phyloP scores from a whole-genome alignment of 30 jellyfish, hydroid and myxozoan genomes.

The Haliclystus octoradiatus region DNA sequence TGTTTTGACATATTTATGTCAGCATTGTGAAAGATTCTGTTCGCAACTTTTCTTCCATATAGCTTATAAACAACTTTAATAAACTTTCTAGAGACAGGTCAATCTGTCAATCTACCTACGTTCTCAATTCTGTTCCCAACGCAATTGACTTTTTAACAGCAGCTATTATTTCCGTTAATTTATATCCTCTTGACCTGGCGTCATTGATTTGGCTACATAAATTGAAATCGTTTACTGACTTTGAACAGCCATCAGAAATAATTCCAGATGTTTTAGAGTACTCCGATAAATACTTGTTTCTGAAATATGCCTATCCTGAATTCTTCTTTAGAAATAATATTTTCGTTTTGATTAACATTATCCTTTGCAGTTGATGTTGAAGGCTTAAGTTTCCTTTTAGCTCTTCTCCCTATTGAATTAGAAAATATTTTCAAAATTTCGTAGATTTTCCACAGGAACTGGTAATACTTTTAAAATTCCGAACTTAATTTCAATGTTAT shows the following conservation, averaged over 20 bases:
- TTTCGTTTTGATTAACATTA: background rate
- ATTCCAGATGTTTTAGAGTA: background rate
- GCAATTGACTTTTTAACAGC: background rate
- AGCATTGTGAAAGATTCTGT: background rate
- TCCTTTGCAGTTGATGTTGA: too few relatives aligned
- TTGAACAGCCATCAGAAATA: background rate
- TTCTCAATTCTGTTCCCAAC: background rate
- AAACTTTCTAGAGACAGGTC: background rate
- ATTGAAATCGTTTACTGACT: background rate
- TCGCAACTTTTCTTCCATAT: background rate
- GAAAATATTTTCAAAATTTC: too few relatives aligned
- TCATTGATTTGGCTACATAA: constrained; percentile 2
- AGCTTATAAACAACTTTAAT: background rate
- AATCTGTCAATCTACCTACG: background rate
- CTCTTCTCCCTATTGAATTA: too few relatives aligned
- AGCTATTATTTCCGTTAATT: background rate
- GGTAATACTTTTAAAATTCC: background rate
- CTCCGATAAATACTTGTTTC: background rate
- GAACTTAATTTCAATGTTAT: too few relatives aligned
- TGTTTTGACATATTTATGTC: background rate
- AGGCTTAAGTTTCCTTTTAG: too few relatives aligned
- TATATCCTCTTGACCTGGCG: background rate
- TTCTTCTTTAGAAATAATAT: background rate
- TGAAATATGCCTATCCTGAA: too few relatives aligned
- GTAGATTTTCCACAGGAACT: background rate